Percentiles rank a stretch among this genome's conserved stretches.
Evolutionary conservation across 2,797 vertebrate genomes (phyloP).

Genomic region (Dermochelys coriacea): DNA sequence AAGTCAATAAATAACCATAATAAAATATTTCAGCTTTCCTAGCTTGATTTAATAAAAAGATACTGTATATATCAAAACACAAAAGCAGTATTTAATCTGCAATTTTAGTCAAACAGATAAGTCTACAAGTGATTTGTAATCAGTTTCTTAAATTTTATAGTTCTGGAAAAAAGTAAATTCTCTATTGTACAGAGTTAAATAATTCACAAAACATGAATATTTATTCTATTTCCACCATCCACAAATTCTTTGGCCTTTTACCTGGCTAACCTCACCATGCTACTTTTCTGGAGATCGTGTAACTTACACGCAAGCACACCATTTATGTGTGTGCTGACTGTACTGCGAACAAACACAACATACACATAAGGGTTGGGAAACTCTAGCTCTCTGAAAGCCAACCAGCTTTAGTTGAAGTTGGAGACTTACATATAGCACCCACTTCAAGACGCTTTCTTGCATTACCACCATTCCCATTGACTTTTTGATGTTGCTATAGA

Average conservation of each 20-base stretch:
- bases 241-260: conserved; percentile 71
- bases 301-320: too few relatives aligned
- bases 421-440: background rate
- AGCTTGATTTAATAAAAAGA: conserved; percentile 60
- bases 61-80: background rate
- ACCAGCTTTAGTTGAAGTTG: conserved; percentile 14
- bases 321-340: too few relatives aligned
- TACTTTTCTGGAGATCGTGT: conserved; percentile 80
- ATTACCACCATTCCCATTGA: background rate
- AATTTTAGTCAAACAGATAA: conserved; percentile 45
- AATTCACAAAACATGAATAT: background rate
- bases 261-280: conserved; percentile 81
- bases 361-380: background rate
- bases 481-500: background rate
- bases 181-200: background rate
- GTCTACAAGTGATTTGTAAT: conserved; percentile 36
- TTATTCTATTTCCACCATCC: conserved; percentile 73
- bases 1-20: conserved; percentile 74
- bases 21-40: conserved; percentile 73
- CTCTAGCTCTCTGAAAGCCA: conserved; percentile 36
- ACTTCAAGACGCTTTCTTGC: background rate
- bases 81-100: conserved; percentile 64
- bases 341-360: too few relatives aligned
- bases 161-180: background rate
- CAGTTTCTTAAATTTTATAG: conserved; percentile 38